phyloP scores from a whole-genome alignment of 30 jellyfish, hydroid and myxozoan species.

The Cassiopea andromeda region DNA sequence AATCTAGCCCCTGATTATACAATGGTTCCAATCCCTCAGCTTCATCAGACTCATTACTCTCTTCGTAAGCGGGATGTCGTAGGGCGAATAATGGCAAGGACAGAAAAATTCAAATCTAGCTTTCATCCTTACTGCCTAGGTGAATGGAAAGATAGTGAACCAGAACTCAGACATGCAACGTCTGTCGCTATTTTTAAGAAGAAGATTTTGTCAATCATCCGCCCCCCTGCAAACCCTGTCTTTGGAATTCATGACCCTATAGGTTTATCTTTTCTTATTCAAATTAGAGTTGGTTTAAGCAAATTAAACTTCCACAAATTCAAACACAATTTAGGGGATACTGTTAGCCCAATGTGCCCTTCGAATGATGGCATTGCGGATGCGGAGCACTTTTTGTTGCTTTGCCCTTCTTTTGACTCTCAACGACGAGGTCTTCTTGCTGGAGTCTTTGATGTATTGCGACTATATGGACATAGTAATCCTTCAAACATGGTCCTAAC shows the following conservation, averaged over 20 bases:
- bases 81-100: constrained; percentile 68
- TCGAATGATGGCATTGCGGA: constrained; percentile 43
- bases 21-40: constrained; percentile 58
- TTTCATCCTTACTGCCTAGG: constrained; percentile 61
- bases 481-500: constrained; percentile 20
- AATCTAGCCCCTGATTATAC: constrained; percentile 61
- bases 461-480: not conserved
- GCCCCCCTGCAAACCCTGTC: constrained; percentile 44
- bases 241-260: constrained; percentile 42
- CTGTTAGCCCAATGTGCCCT: constrained; percentile 50
- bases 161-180: constrained; percentile 69
- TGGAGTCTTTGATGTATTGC: constrained; percentile 14
- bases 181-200: constrained; percentile 55
- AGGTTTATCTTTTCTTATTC: constrained; percentile 28
- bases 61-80: constrained; percentile 57
- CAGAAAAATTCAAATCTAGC: constrained; percentile 65
- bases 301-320: constrained; percentile 15
- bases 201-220: constrained; percentile 37
- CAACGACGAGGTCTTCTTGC: constrained; percentile 19
- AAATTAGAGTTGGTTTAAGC: constrained; percentile 44
- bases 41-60: constrained; percentile 60
- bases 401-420: constrained; percentile 37
- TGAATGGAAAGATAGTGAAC: constrained; percentile 57
- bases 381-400: constrained; percentile 49
- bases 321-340: constrained; percentile 33